Percentiles rank a stretch among this genome's conserved stretches.
These are phyloP conservation scores for Gallinago undulata DNA, from an alignment of 2,113 vertebrate genomes.

Conservation along the genomic window DNA sequence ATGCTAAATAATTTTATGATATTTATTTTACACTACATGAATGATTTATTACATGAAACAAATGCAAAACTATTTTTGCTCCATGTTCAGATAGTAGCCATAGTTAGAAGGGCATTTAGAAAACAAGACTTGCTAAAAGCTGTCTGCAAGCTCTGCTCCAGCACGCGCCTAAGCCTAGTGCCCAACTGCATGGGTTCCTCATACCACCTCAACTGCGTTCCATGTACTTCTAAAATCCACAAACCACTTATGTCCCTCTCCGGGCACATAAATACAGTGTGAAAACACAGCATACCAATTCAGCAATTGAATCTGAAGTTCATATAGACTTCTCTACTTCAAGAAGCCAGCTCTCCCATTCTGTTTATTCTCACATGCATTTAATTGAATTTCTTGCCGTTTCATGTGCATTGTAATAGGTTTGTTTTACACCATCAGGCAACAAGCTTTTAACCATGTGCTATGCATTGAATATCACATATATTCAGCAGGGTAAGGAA, in stretches of 20 bases:
- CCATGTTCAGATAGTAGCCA: neutral
- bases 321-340: neutral
- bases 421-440: slow-evolving; percentile 64
- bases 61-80: neutral
- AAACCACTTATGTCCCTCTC: neutral
- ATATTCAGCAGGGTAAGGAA: slow-evolving; percentile 71
- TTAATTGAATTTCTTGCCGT: slow-evolving; percentile 61
- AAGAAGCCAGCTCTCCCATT: neutral
- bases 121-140: neutral
- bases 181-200: neutral
- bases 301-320: neutral
- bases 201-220: neutral
- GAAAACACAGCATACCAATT: neutral
- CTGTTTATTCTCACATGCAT: slow-evolving; percentile 57
- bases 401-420: slow-evolving; percentile 58
- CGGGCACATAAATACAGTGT: neutral
- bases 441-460: slow-evolving; percentile 72
- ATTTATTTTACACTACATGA: neutral
- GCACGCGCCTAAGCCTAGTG: neutral
- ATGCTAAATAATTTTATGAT: neutral
- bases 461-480: slow-evolving; percentile 67
- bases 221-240: neutral
- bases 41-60: neutral
- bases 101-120: neutral
- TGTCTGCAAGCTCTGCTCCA: neutral